Base-by-base conservation (phyloP, 1,140 invertebrate genomes). In the Colletes gigas region DNA sequence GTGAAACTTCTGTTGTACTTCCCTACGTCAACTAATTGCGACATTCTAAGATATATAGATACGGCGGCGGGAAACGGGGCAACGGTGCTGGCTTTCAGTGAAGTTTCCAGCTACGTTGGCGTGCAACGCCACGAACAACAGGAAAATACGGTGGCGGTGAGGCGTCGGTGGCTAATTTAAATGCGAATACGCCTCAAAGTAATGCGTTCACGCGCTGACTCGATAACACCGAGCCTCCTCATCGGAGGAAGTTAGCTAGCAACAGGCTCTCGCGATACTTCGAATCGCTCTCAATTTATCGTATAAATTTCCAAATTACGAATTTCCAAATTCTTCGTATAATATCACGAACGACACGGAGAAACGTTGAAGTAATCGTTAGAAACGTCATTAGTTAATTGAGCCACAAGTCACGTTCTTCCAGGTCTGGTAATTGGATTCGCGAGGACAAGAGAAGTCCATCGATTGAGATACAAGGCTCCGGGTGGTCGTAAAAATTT, bases 11-110 rank as follows among this genome's bases (percentile, higher is more conserved):
- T 57, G 66, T 44, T 59, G 73, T 78, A 75, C 75, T 81, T 85
- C 57, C 71, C 52, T 55, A 44, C 75, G 66, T 82, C 80, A 75
- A 75, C 84, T 86, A 86, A 83, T 86, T 85, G 75, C 83, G 57
- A 78, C 66, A 52, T 72, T 78, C 71, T 55, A 78, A 78, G 71
- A 65, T 30, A 66, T 78, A 72, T 67, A 81, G 60, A 67, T 67
- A 67, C 44, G 1, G 4, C 17, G n/a, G 41, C 50, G 57, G 54
- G 57, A 67, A 81, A 77, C 72, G 50, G 50, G 67, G 78, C 19
- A 52, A 60, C 74, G 63, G 57, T 10, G n/a, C 54, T 41, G n/a
- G 41, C 62, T 74, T 80, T 8, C 41, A 50, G 52, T 54, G 44
- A 78, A 85, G 69, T 85, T 85, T 85, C 55, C 59, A 68, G 30